Percentiles rank a stretch among this genome's conserved stretches.
phyloP scores from a whole-genome alignment of 2,113 vertebrate genomes.

The Sminthopsis crassicaudata region DNA sequence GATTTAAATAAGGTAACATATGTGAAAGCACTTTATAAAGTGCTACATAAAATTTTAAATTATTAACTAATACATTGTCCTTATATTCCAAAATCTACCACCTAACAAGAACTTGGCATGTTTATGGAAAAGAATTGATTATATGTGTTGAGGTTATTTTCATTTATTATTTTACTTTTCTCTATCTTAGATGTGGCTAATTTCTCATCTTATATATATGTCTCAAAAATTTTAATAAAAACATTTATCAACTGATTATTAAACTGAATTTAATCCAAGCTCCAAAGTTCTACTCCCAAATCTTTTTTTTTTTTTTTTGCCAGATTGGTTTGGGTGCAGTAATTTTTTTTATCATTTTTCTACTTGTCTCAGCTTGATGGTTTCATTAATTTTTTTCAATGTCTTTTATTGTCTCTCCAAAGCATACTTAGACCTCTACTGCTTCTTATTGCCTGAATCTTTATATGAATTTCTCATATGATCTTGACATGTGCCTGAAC shows the following conservation, averaged over 20 bases:
- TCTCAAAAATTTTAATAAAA: conserved; percentile 26
- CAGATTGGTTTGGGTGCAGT: not conserved
- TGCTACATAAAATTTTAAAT: too few species aligned
- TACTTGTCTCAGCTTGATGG: not conserved
- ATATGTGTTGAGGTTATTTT: not conserved
- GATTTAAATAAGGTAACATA: too few species aligned
- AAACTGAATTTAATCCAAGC: conserved; percentile 37
- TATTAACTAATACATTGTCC: too few species aligned
- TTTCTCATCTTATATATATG: not conserved
- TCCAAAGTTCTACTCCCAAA: not conserved
- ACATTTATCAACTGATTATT: not conserved
- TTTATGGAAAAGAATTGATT: too few species aligned
- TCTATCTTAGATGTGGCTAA: not conserved
- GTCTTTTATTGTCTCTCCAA: conserved; percentile 6
- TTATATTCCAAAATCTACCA: too few species aligned
- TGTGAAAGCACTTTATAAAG: too few species aligned
- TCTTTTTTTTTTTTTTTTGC: not conserved
- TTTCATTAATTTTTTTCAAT: conserved; percentile 19
- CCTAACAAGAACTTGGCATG: too few species aligned
- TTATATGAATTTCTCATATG: conserved; percentile 11
- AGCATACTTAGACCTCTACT: conserved; percentile 45
- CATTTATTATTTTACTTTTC: conserved; percentile 18
- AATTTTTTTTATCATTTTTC: conserved; percentile 33
- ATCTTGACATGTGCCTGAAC: conserved; percentile 1
- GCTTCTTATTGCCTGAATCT: not conserved